Percentiles rank a stretch among this genome's conserved stretches.
Conservation (phyloP, 2,797 vertebrate genomes). For the Arvicola amphibius region DNA sequence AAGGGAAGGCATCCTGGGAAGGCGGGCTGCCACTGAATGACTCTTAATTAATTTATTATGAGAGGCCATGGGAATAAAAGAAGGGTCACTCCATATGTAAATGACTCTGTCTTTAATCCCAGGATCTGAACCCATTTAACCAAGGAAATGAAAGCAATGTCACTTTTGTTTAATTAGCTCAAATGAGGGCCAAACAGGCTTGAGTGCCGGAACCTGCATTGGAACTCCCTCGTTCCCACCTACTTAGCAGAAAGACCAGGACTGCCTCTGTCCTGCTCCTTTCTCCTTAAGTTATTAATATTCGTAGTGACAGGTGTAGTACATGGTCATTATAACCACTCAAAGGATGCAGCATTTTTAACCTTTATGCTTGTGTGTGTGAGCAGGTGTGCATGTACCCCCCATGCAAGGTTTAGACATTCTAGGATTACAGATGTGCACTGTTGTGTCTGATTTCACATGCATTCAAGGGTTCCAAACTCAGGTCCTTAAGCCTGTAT, state of each 20-base stretch:
- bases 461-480: not conserved
- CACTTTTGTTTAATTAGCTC: conserved; percentile 68
- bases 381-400: not conserved
- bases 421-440: not conserved
- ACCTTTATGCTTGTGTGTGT: not conserved
- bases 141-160: conserved; percentile 56
- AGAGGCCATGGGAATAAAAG: conserved; percentile 53
- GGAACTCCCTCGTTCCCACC: not conserved
- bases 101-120: conserved; percentile 66
- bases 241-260: not conserved
- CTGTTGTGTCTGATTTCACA: not conserved
- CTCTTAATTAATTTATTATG: conserved; percentile 71
- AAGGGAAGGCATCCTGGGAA: not conserved
- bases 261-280: not conserved
- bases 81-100: conserved; percentile 67
- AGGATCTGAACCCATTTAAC: conserved; percentile 63
- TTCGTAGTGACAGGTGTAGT: conserved; percentile 9
- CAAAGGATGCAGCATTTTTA: not conserved
- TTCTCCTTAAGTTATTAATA: not conserved
- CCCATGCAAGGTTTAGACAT: not conserved
- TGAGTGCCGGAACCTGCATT: not conserved
- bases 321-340: not conserved
- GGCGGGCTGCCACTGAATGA: not conserved
- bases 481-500: not conserved
- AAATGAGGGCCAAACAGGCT: not conserved